phyloP scores from a whole-genome alignment of 1,140 invertebrate species.

The Triops cancriformis region DNA sequence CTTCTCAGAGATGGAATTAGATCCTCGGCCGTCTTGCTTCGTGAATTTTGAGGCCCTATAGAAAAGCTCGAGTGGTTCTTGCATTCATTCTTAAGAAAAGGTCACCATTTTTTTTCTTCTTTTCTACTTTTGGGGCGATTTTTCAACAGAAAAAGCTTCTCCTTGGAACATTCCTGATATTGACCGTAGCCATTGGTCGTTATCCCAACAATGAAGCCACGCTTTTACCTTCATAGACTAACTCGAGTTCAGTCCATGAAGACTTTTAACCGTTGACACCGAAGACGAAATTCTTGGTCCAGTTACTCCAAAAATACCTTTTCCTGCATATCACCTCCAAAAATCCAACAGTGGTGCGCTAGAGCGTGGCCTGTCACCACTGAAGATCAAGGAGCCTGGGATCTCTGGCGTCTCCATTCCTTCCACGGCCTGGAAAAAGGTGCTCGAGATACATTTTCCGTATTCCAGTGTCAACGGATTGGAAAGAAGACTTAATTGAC shows the following conservation, averaged over 20 bases:
- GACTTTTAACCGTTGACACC: background rate
- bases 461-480: too few species aligned
- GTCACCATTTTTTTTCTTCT: background rate
- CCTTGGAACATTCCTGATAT: background rate
- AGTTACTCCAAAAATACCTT: background rate
- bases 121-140: too few species aligned
- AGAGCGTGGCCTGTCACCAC: background rate
- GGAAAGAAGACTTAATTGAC: too few species aligned
- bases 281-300: background rate
- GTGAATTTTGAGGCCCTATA: background rate
- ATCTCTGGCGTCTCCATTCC: background rate
- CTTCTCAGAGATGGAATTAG: background rate
- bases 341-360: too few species aligned
- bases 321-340: too few species aligned
- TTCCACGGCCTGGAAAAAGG: background rate
- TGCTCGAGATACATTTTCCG: too few species aligned
- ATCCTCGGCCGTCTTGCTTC: background rate
- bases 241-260: background rate
- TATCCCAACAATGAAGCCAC: conserved; percentile 8
- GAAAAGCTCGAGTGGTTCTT: conserved; percentile 8
- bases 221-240: background rate
- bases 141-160: too few species aligned
- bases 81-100: background rate
- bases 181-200: background rate
- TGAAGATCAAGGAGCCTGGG: background rate